phyloP scores from a whole-genome alignment of 2,888 invertebrate species.

The Microchrysa polita region DNA sequence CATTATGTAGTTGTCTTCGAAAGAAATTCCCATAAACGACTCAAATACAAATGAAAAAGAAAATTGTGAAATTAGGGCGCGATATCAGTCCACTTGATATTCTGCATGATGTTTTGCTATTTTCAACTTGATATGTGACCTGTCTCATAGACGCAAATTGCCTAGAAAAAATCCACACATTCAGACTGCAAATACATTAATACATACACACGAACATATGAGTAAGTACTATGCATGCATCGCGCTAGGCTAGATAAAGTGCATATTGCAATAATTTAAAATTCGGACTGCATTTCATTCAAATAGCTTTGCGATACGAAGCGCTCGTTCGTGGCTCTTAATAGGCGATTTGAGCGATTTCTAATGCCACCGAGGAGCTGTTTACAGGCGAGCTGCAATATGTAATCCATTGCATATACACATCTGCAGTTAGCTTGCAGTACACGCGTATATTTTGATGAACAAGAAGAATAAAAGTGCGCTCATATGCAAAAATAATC shows the following conservation, averaged over 20 bases:
- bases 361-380: constrained; percentile 37
- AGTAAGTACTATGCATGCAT: too few species aligned
- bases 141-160: constrained; percentile 16
- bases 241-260: constrained; percentile 40
- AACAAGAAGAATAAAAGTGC: not conserved
- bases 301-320: constrained; percentile 1
- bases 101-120: constrained; percentile 11
- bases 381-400: constrained; percentile 24
- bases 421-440: not conserved
- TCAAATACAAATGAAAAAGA: constrained; percentile 18
- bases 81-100: constrained; percentile 19
- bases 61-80: constrained; percentile 32
- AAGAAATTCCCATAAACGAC: constrained; percentile 19
- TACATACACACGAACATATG: too few species aligned
- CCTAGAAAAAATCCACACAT: constrained; percentile 30
- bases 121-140: constrained; percentile 36
- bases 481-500: constrained; percentile 12
- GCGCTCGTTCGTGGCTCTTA: not conserved
- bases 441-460: not conserved
- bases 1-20: not conserved
- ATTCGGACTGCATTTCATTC: constrained; percentile 36
- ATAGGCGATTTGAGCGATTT: constrained; percentile 29
- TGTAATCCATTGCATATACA: not conserved
- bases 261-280: constrained; percentile 32
- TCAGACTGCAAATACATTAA: not conserved